Evolutionary conservation across 2,797 vertebrate species (phyloP).

Genomic region (Acanthis flammea): DNA sequence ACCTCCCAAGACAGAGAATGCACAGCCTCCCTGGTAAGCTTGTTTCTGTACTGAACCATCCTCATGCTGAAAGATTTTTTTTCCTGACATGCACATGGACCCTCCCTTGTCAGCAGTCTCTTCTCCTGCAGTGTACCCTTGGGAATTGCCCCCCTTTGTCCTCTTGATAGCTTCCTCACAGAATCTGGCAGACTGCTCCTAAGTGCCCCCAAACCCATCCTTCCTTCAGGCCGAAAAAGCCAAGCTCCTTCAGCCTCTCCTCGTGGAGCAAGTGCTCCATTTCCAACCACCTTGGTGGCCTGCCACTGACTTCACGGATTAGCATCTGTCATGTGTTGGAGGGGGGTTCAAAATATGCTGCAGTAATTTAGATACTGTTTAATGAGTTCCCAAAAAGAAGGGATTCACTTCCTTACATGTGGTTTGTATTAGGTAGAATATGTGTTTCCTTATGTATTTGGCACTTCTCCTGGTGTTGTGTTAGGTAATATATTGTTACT

Average conservation of each 20-base stretch:
- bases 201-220: background rate
- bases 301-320: background rate
- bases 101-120: background rate
- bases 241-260: background rate
- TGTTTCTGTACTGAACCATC: background rate
- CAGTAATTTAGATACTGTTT: background rate
- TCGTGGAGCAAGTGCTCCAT: background rate
- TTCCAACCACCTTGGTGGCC: background rate
- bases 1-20: background rate
- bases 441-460: rapidly evolving
- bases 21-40: background rate
- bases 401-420: background rate
- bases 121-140: background rate
- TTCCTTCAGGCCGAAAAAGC: background rate
- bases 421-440: background rate
- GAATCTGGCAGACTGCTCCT: background rate
- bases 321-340: background rate
- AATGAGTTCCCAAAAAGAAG: background rate
- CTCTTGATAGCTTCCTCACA: background rate
- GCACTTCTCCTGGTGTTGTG: background rate
- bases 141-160: background rate
- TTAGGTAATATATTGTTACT: background rate
- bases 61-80: background rate
- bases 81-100: rapidly evolving
- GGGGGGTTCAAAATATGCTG: background rate